Evolutionary conservation across 1,140 invertebrate species (phyloP).

Genomic region (Cotesia chilonis): DNA sequence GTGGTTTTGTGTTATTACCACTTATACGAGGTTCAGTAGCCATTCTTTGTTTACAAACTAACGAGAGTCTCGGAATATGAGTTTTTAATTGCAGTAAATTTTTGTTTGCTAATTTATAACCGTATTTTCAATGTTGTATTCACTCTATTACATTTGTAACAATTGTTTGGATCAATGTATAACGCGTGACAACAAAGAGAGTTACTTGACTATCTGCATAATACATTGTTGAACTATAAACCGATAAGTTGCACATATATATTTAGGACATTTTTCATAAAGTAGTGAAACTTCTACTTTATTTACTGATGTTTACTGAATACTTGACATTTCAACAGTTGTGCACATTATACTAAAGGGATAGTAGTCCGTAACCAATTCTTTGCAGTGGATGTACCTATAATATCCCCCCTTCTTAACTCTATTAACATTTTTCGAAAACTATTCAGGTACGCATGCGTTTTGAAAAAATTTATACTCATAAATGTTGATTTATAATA

Average conservation of each 20-base stretch:
- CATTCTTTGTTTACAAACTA: slow-evolving; percentile 54
- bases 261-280: too few species aligned
- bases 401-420: too few species aligned
- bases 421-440: too few species aligned
- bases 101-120: neutral
- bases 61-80: neutral
- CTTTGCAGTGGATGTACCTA: too few species aligned
- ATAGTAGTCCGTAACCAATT: too few species aligned
- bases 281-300: neutral
- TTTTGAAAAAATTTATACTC: too few species aligned
- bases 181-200: slow-evolving; percentile 1
- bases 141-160: slow-evolving; percentile 17
- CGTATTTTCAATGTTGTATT: slow-evolving; percentile 12
- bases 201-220: slow-evolving; percentile 11
- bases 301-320: neutral
- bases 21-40: slow-evolving; percentile 54
- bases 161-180: slow-evolving; percentile 7
- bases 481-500: too few species aligned
- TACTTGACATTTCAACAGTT: neutral
- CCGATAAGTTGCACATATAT: neutral
- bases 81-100: neutral
- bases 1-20: slow-evolving; percentile 57
- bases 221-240: slow-evolving; percentile 38
- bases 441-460: too few species aligned
- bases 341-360: too few species aligned